Evolutionary conservation across 2,797 vertebrate genomes (phyloP).

Genomic region (Hipposideros larvatus): DNA sequence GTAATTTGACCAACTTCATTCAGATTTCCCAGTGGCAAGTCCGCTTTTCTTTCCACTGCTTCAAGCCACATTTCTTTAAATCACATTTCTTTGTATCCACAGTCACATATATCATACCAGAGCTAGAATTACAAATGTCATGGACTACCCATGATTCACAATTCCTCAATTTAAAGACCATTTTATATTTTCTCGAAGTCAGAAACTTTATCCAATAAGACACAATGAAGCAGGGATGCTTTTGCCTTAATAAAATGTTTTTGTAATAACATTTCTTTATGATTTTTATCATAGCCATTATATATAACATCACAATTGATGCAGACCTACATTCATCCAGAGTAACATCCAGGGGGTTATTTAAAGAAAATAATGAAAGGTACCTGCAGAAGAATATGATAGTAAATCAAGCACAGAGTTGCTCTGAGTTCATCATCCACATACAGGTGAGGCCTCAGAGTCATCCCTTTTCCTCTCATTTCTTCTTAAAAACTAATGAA

Average conservation of each 20-base stretch:
- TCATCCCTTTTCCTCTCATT: not conserved
- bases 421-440: conserved; percentile 88
- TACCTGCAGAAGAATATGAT: conserved; percentile 87
- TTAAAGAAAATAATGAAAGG: conserved; percentile 92
- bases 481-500: not conserved
- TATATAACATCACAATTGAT: conserved; percentile 93
- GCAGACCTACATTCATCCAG: conserved; percentile 91
- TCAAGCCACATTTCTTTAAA: not conserved
- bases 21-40: not conserved
- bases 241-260: not conserved
- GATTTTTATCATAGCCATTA: conserved; percentile 86
- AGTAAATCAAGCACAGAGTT: conserved; percentile 83
- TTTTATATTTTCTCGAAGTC: not conserved
- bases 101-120: not conserved
- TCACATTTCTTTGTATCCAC: not conserved
- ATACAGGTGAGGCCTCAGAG: conserved; percentile 90
- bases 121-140: not conserved
- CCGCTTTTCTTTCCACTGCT: not conserved
- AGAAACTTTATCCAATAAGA: not conserved
- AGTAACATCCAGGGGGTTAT: conserved; percentile 93
- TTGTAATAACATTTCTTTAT: not conserved
- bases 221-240: not conserved
- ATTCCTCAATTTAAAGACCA: not conserved
- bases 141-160: not conserved
- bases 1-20: not conserved